phyloP scores from a whole-genome alignment of 2,888 invertebrate species.

The Xylocampa areola region DNA sequence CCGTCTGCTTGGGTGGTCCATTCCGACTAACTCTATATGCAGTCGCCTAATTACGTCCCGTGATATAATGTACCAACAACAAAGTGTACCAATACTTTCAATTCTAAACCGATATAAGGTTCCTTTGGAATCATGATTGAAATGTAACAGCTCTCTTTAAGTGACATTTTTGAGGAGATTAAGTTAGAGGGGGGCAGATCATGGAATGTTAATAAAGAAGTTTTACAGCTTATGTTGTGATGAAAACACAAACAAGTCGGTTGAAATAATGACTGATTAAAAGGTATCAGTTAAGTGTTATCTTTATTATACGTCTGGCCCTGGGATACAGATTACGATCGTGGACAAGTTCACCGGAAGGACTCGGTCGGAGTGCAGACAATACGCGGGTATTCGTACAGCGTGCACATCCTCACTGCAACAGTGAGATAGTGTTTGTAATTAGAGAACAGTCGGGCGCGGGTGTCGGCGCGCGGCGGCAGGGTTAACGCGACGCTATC shows the following conservation, averaged over 20 bases:
- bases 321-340: conserved; percentile 74
- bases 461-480: conserved; percentile 61
- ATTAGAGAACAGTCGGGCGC: conserved; percentile 76
- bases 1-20: conserved; percentile 71
- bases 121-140: conserved; percentile 36
- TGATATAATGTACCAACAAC: conserved; percentile 36
- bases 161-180: conserved; percentile 25
- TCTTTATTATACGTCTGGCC: conserved; percentile 52
- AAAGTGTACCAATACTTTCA: conserved; percentile 39
- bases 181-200: conserved; percentile 42
- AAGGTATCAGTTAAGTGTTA: conserved; percentile 23
- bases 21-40: conserved; percentile 61
- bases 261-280: no score
- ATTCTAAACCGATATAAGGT: conserved; percentile 48
- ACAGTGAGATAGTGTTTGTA: conserved; percentile 80
- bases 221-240: conserved; percentile 28
- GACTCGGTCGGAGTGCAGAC: conserved; percentile 69
- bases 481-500: conserved; percentile 75
- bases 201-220: conserved; percentile 27
- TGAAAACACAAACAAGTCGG: conserved; percentile 21
- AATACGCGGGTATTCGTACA: conserved; percentile 72
- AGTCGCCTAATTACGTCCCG: conserved; percentile 71
- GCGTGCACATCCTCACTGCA: conserved; percentile 71
- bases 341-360: conserved; percentile 77
- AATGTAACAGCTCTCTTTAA: conserved; percentile 39